phyloP scores from a whole-genome alignment of 2,113 vertebrate genomes.

The Malurus melanocephalus region DNA sequence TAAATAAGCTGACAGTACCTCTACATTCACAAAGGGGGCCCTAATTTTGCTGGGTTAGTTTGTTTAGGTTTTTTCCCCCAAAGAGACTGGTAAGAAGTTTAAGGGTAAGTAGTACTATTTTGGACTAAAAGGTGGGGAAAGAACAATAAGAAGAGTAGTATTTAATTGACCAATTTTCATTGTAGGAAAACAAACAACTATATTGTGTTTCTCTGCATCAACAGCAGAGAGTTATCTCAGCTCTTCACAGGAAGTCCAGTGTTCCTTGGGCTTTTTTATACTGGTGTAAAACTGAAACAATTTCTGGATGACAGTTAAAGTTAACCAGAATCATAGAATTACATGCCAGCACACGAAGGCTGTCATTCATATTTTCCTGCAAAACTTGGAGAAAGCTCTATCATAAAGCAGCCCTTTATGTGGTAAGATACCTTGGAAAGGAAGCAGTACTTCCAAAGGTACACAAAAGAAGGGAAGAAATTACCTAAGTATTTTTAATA shows the following conservation, averaged over 20 bases:
- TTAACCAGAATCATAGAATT: not conserved
- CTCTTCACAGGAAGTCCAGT: not conserved
- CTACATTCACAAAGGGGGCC: not conserved
- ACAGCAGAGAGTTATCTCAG: not conserved
- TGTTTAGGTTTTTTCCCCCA: not conserved
- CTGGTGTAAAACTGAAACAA: not conserved
- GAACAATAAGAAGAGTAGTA: not conserved
- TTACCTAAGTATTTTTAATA: not conserved
- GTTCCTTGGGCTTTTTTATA: not conserved
- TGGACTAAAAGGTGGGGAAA: not conserved
- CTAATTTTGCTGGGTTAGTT: not conserved
- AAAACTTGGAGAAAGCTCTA: not conserved
- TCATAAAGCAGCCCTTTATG: not conserved
- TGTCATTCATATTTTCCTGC: not conserved
- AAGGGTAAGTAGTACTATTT: not conserved
- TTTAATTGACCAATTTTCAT: not conserved
- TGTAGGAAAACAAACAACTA: not conserved
- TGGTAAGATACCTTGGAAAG: not conserved
- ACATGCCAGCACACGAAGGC: not conserved
- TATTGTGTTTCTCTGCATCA: not conserved
- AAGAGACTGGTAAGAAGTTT: not conserved
- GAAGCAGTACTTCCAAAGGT: not conserved
- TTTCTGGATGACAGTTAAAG: not conserved
- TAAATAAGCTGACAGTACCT: not conserved
- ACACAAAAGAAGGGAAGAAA: not conserved